A percentile compares a stretch with the other conserved stretches of the same genome.
phyloP scores from a whole-genome alignment of 2,113 vertebrate species.

The Crocuta crocuta region DNA sequence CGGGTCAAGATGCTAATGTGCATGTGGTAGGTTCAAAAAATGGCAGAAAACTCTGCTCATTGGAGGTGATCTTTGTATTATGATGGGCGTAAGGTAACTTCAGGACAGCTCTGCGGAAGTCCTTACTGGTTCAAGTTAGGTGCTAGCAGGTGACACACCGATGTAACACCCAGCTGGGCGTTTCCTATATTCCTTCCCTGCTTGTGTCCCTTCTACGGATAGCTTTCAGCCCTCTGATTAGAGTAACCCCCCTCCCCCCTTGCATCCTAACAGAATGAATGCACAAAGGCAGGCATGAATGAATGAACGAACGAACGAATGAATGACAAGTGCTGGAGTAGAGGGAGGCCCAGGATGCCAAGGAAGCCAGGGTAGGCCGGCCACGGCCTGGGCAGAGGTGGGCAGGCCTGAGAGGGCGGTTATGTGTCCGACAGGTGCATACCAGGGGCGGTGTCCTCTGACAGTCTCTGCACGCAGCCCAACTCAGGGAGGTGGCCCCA shows the following conservation, averaged over 20 bases:
- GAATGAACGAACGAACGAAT: not conserved
- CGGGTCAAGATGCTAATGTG: no score
- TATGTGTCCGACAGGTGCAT: not conserved
- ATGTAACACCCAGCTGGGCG: no score
- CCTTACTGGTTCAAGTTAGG: no score
- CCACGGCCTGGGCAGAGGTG: not conserved
- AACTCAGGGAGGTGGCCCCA: no score
- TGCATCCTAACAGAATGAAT: not conserved
- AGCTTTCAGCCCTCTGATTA: not conserved
- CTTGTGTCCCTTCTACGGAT: not conserved
- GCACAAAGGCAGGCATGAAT: not conserved
- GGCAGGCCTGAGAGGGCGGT: not conserved
- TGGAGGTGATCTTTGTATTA: no score
- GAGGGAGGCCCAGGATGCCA: not conserved
- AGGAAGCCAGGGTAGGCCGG: not conserved
- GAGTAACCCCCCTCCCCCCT: not conserved
- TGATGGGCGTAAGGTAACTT: no score
- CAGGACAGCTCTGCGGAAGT: no score
- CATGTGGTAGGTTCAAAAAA: no score
- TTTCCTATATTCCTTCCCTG: no score
- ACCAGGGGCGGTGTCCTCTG: not conserved
- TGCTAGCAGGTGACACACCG: no score
- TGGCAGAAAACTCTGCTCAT: no score
- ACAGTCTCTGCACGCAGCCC: not conserved
- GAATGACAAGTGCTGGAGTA: not conserved